Conservation (phyloP, 1,140 invertebrate species). For the Drosophila nannoptera region DNA sequence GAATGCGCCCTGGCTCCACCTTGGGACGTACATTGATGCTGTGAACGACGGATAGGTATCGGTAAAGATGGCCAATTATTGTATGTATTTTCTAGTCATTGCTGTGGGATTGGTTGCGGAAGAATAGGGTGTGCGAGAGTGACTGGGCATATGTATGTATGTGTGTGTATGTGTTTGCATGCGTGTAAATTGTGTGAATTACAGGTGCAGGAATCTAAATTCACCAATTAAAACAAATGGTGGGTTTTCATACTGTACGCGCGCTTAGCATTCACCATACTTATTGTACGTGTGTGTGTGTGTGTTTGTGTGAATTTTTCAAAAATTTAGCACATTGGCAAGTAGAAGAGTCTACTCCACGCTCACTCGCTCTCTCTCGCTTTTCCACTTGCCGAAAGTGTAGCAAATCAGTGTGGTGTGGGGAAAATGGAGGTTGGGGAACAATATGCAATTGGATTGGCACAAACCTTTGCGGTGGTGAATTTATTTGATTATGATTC, state of each 20-base stretch:
- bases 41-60: conserved; percentile 7
- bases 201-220: conserved; percentile 17
- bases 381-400: conserved; percentile 6
- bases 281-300: not conserved
- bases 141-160: not conserved
- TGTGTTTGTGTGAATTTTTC: conserved; percentile 12
- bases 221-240: conserved; percentile 14
- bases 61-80: not conserved
- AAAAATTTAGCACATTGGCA: conserved; percentile 9
- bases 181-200: conserved; percentile 1
- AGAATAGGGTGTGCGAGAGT: not conserved
- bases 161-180: not conserved
- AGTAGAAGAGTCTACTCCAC: not conserved
- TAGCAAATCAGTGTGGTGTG: conserved; percentile 14
- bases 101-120: conserved; percentile 10
- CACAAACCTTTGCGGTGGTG: conserved; percentile 79
- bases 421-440: conserved; percentile 5
- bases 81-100: not conserved
- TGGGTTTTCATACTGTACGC: not conserved
- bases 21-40: conserved; percentile 82
- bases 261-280: not conserved
- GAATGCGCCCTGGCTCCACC: conserved; percentile 83
- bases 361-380: not conserved
- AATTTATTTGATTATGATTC: conserved; percentile 77
- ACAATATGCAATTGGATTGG: conserved; percentile 32